Evolutionary conservation across 2,797 vertebrate species (phyloP).

Genomic region (Arremon aurantiirostris): DNA sequence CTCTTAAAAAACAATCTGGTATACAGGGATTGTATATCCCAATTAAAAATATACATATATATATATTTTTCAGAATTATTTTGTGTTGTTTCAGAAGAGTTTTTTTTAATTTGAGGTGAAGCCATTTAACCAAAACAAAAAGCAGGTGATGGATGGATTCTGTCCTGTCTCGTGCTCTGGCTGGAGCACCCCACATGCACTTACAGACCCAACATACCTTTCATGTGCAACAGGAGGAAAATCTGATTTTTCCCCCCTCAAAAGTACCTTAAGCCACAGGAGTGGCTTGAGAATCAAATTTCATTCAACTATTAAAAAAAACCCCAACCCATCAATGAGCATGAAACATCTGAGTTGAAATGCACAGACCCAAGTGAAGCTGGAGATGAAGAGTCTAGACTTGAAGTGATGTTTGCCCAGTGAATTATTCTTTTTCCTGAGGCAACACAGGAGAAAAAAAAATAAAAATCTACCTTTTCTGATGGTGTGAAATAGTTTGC

Average conservation of each 20-base stretch:
- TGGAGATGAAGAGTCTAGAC: slow-evolving; percentile 40
- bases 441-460: slow-evolving; percentile 29
- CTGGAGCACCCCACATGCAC: neutral
- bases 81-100: neutral
- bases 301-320: neutral
- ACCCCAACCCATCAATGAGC: neutral
- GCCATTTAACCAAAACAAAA: slow-evolving; percentile 46
- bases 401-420: slow-evolving; percentile 48
- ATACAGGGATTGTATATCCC: neutral
- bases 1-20: neutral
- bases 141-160: slow-evolving; percentile 16
- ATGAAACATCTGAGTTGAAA: slow-evolving; percentile 45
- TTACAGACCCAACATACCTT: neutral
- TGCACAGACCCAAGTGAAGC: slow-evolving; percentile 53
- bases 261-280: slow-evolving; percentile 4
- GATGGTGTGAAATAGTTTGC: slow-evolving; percentile 91
- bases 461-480: slow-evolving; percentile 56
- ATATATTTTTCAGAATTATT: neutral
- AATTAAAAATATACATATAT: neutral
- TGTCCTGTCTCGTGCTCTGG: neutral
- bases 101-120: neutral
- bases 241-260: neutral
- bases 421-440: slow-evolving; percentile 57
- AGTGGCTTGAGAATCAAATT: neutral
- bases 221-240: neutral